Evolutionary conservation across 1,140 invertebrate genomes (phyloP), one percentile per base, ranked within the genome.

Genomic region (Drosophila equinoxialis): DNA sequence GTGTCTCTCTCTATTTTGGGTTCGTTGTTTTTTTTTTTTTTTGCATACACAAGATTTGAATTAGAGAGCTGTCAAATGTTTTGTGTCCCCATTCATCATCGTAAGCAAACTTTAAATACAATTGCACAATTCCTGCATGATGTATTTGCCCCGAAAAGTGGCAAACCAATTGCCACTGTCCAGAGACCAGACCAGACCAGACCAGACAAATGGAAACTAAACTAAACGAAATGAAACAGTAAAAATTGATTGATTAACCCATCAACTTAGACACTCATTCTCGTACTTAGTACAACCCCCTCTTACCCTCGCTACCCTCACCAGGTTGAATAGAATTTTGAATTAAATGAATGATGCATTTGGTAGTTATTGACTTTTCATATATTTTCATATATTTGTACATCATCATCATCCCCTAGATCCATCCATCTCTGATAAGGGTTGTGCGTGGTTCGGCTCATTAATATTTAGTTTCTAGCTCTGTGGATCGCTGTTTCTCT

Each of bases 1-100:
- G 13, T 17, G 20, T 42, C 23, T 2, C 35, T 11, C 35, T 37
- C 7, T 37, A 10, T 8, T 37, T 39, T 13, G 55, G 55, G 59
- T 54, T 17, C n/a, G n/a, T n/a, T n/a, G 48, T 14, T 66, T 37
- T 48, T n/a, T 62, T 55, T 23, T 71, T 14, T 68, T 79, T 87
- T 77, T 86, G 70, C 83, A 70, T 84, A 87, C 84, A 87, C 71
- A 81, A 89, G 77, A 87, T 87, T 87, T 77, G 84, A 87, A 87
- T 87, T 87, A 87, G 84, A 75, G 85, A 75, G 85, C 84, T 89
- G 84, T 87, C 85, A 87, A 89, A 87, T 84, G 81, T 89, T 70
- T 78, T 84, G 45, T 51, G 30, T 30, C 6, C 30, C 45, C 84
- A 87, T 89, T 78, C 77, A 81, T 84, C 80, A 89, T 14, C 42